Evolutionary conservation across 2,888 invertebrate genomes (phyloP).

Genomic region (Drosophila atripex): DNA sequence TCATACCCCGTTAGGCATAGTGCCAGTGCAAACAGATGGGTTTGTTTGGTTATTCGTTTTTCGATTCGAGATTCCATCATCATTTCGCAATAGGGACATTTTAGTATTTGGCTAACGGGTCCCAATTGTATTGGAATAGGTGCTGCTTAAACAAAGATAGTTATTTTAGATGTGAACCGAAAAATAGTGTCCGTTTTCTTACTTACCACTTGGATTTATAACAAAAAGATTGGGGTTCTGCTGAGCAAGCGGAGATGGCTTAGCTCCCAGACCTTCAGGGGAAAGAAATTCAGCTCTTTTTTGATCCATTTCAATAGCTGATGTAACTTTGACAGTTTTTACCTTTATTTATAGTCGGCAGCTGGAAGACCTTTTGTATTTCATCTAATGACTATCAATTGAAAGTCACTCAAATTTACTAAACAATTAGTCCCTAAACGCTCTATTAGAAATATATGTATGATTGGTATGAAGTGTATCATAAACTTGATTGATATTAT

Average conservation of each 20-base stretch:
- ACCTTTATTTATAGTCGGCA: conserved; percentile 4
- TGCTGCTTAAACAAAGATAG: neutral
- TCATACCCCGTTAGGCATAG: conserved; percentile 61
- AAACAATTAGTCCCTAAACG: neutral
- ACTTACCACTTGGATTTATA: conserved; percentile 27
- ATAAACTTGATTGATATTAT: neutral
- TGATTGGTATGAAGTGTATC: neutral
- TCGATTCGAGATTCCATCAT: conserved; percentile 52
- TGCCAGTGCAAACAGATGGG: conserved; percentile 58
- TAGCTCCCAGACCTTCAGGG: neutral
- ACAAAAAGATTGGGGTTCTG: conserved; percentile 11
- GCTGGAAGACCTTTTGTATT: neutral
- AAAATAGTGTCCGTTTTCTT: neutral
- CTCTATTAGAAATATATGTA: neutral
- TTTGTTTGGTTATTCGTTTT: conserved; percentile 45
- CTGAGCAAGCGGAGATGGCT: neutral
- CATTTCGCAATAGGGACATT: conserved; percentile 55
- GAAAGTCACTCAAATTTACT: neutral
- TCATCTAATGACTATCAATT: neutral
- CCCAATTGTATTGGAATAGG: conserved; percentile 39
- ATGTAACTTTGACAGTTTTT: neutral
- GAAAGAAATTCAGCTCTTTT: neutral
- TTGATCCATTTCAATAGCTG: neutral
- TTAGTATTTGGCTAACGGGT: conserved; percentile 45
- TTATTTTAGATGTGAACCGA: too few relatives aligned